Evolutionary conservation across 2,797 vertebrate species (phyloP).

Genomic region (Vultur gryphus): DNA sequence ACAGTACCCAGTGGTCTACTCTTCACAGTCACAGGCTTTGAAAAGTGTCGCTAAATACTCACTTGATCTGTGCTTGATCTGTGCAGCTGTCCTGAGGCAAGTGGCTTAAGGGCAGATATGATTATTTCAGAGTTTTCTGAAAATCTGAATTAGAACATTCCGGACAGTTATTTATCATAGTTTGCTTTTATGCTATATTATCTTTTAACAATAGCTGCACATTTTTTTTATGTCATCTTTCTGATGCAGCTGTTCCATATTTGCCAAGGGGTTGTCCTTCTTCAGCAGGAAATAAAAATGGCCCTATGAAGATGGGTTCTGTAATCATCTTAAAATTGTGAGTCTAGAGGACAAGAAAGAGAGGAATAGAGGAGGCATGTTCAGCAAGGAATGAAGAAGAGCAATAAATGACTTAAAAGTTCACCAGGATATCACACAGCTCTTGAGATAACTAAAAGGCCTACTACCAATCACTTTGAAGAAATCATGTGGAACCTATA

Average conservation of each 20-base stretch:
- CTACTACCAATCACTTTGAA: not conserved
- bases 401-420: not conserved
- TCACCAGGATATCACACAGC: not conserved
- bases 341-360: not conserved
- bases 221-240: not conserved
- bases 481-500: not conserved
- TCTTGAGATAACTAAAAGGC: not conserved
- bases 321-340: not conserved
- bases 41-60: not conserved
- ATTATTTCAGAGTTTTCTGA: not conserved
- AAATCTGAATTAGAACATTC: not conserved
- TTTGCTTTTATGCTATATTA: not conserved
- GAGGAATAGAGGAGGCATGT: not conserved
- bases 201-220: not conserved
- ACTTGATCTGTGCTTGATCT: not conserved
- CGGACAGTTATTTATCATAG: not conserved
- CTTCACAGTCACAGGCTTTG: not conserved
- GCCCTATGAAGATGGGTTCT: not conserved
- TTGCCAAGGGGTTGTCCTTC: not conserved
- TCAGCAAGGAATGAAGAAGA: not conserved
- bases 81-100: not conserved
- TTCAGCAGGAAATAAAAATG: not conserved
- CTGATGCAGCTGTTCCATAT: not conserved
- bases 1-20: not conserved
- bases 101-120: not conserved